Percentiles rank a stretch among this genome's conserved stretches.
Evolutionary conservation across 2,888 invertebrate species (phyloP).

Genomic region (Eugnorisma glareosa): DNA sequence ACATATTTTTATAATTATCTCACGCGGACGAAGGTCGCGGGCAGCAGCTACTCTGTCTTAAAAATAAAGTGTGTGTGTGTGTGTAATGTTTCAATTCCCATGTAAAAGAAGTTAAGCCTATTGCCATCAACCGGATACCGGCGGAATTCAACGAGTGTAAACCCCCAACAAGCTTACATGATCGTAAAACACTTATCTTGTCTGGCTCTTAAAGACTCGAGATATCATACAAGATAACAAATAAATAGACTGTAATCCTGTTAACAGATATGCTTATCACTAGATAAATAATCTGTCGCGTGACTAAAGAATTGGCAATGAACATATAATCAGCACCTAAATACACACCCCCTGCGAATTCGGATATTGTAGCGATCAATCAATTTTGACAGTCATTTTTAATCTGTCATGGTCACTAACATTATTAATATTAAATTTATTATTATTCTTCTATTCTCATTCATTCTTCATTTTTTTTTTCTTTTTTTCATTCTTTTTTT

Average conservation of each 20-base stretch:
- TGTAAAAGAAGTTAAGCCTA: not conserved
- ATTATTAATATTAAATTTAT: no score
- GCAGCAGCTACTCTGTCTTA: no score
- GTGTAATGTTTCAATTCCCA: not conserved
- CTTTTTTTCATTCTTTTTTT: no score
- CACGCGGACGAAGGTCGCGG: no score
- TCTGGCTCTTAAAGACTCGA: not conserved
- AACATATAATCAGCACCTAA: not conserved
- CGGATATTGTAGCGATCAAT: conserved; percentile 13
- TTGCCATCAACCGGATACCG: not conserved
- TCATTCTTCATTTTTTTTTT: no score
- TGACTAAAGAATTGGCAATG: not conserved
- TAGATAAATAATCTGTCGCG: not conserved
- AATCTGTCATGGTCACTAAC: no score
- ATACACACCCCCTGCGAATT: conserved; percentile 16
- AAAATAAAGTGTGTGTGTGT: no score
- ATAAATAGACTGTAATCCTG: conserved; percentile 24
- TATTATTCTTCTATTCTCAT: no score
- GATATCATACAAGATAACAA: conserved; percentile 22
- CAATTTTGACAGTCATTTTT: not conserved
- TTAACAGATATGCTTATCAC: not conserved
- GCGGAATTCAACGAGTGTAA: not conserved
- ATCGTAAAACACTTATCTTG: conserved; percentile 15
- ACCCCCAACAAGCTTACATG: not conserved
- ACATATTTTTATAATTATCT: no score